Evolutionary conservation across 2,888 invertebrate species (phyloP).

Genomic region (Lissonota sp.): DNA sequence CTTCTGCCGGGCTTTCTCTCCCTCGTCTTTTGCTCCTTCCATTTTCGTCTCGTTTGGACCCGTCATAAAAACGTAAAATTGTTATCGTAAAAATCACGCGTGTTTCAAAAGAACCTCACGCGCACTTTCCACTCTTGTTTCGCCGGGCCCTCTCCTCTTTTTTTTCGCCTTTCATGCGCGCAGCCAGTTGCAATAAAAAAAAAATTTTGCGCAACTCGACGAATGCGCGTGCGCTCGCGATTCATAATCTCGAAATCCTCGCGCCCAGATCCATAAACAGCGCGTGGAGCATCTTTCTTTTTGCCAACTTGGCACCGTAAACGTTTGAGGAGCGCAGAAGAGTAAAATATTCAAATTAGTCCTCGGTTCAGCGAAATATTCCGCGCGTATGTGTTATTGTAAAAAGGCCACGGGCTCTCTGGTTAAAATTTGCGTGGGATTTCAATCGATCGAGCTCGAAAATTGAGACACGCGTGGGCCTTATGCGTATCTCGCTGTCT

Average conservation of each 20-base stretch:
- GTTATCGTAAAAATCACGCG: constrained; percentile 47
- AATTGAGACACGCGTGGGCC: constrained; percentile 24
- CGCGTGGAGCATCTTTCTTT: background rate
- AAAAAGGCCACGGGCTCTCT: background rate
- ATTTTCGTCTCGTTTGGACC: background rate
- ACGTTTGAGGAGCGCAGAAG: background rate
- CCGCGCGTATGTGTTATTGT: background rate
- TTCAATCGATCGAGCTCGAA: background rate
- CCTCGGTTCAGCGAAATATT: background rate
- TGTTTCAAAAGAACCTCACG: background rate
- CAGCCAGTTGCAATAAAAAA: constrained; percentile 2
- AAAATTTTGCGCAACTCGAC: background rate
- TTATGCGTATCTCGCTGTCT: background rate
- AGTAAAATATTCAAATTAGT: background rate
- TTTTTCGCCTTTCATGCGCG: background rate
- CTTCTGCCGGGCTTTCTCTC: background rate
- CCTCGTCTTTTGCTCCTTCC: background rate
- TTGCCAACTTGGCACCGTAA: background rate
- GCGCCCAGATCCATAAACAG: background rate
- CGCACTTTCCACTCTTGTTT: constrained; percentile 33
- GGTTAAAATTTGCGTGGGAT: constrained; percentile 22
- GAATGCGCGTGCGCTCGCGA: background rate
- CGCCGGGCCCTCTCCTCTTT: constrained; percentile 3
- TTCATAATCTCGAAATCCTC: background rate
- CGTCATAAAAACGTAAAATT: constrained; percentile 45